Evolutionary conservation across 2,113 vertebrate species (phyloP), one percentile per base, ranked within the genome.

Genomic region (Mirounga angustirostris): DNA sequence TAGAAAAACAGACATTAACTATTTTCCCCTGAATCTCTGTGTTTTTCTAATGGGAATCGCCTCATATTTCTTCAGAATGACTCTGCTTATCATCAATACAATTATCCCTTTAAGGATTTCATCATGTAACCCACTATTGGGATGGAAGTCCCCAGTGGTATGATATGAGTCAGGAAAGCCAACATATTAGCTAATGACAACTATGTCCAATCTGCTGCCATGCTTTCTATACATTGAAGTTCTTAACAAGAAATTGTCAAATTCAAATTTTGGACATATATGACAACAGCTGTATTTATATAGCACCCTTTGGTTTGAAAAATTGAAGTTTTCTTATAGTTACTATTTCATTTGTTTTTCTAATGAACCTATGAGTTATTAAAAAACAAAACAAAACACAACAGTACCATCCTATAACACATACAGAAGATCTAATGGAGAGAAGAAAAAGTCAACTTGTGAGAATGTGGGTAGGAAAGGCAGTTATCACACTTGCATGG

Each of bases 241-340:
- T 87, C n/a, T 65, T 89, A 81, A 80, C 4, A 91, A 95, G 26
- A 97, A 97, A 86, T 21, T 67, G 16, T 21, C 30, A 86, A 43
- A 61, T 63, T 97, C 43, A 76, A 59, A 87, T 71, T 84, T 63
- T 78, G 7, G 5, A n/a, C 22, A 56, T 19, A 54, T 3, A 52
- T 16, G 96, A 59, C 0, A 82, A 65, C 28, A 94, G 15, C 14
- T 82, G 24, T 79, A 88, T 92, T 94, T 86, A 61, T 74, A 52
- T 8, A 69, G 3, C 4, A 24, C 1, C n/a, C 18, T 3, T 36
- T 91, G 28, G 9, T 85, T 76, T 84, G 11, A 61, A 82, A 89
- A 83, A 28, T 50, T 76, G 3, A 82, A 26, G 1, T 76, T 94
- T 94, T n/a, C 9, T 69, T 94, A 0, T 24, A 61, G 9, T 5